phyloP scores from a whole-genome alignment of 2,113 vertebrate genomes.

The Malurus elegans region DNA sequence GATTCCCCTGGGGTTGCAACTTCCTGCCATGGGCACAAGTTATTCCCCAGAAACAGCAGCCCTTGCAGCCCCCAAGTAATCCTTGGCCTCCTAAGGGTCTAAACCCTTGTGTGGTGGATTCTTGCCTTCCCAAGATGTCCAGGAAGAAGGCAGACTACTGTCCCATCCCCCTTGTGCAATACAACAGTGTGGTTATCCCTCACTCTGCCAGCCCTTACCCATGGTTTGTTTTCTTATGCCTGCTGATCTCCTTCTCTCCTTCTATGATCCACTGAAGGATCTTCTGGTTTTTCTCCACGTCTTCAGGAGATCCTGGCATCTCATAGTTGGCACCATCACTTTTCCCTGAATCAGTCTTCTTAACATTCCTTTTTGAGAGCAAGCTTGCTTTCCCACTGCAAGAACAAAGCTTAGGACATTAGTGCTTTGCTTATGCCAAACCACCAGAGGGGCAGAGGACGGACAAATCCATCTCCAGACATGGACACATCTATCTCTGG shows the following conservation, averaged over 20 bases:
- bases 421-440: background rate
- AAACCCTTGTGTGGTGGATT: background rate
- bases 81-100: background rate
- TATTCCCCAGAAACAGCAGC: background rate
- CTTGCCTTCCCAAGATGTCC: background rate
- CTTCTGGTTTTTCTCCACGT: slow-evolving; percentile 90
- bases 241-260: slow-evolving; percentile 87
- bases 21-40: background rate
- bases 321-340: slow-evolving; percentile 74
- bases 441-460: background rate
- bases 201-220: slow-evolving; percentile 71
- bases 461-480: background rate
- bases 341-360: slow-evolving; percentile 83
- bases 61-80: rapidly evolving
- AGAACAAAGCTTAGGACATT: slow-evolving; percentile 35
- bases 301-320: slow-evolving; percentile 80
- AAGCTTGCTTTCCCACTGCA: slow-evolving; percentile 83
- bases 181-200: background rate
- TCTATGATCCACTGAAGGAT: slow-evolving; percentile 98
- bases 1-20: background rate
- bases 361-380: slow-evolving; percentile 80
- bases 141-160: background rate
- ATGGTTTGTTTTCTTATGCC: slow-evolving; percentile 87
- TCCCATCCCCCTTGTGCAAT: background rate
- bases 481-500: background rate